phyloP scores from a whole-genome alignment of 2,888 invertebrate species.

The Ornithoptera alexandrae region DNA sequence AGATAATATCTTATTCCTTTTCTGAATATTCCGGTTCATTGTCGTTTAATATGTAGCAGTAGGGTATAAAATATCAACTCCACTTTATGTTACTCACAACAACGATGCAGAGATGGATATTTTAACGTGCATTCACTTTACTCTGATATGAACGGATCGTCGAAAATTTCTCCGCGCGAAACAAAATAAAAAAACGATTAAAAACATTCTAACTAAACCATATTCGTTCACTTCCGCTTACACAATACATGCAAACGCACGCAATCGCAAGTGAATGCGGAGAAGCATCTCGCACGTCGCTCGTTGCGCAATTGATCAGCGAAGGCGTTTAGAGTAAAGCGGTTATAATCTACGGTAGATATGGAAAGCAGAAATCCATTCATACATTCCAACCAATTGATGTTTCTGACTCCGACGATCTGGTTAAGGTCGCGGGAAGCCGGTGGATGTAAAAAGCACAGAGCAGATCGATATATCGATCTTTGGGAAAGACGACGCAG shows the following conservation, averaged over 20 bases:
- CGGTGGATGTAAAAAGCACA: too few species aligned
- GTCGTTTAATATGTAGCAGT: too few species aligned
- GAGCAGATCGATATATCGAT: too few species aligned
- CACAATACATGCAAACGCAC: conserved; percentile 16
- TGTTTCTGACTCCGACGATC: too few species aligned
- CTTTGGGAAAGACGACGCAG: too few species aligned
- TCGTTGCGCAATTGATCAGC: conserved; percentile 9
- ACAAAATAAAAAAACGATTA: conserved; percentile 14
- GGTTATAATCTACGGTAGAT: neutral
- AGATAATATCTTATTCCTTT: too few species aligned
- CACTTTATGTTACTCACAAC: too few species aligned
- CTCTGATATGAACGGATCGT: neutral
- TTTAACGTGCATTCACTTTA: neutral
- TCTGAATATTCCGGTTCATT: too few species aligned
- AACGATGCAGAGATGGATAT: too few species aligned
- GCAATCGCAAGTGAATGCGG: conserved; percentile 18
- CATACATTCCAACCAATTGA: too few species aligned
- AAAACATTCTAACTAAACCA: conserved; percentile 1
- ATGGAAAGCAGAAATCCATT: neutral
- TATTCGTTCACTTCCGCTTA: conserved; percentile 13
- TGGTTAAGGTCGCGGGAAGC: too few species aligned
- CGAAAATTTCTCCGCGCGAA: conserved; percentile 4
- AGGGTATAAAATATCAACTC: too few species aligned
- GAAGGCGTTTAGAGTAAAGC: neutral
- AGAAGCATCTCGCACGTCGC: conserved; percentile 16